Evolutionary conservation across 2,888 invertebrate species (phyloP).

Genomic region (Perdita meconis): DNA sequence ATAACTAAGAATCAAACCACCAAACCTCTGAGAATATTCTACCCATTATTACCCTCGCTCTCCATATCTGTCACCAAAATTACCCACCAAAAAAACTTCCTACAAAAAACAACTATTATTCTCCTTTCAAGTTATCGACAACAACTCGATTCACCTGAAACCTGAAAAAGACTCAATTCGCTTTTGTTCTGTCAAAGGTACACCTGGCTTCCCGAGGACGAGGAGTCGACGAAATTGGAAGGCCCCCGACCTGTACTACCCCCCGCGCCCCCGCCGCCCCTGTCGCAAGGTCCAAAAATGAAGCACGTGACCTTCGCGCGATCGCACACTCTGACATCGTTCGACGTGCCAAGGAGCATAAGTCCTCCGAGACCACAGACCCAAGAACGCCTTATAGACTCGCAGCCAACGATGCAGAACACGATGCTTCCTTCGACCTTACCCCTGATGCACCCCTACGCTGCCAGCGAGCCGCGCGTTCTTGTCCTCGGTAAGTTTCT

Average conservation of each 20-base stretch:
- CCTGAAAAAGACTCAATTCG: neutral
- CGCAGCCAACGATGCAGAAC: conserved; percentile 80
- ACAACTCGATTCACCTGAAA: neutral
- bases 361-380: conserved; percentile 85
- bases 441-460: conserved; percentile 75
- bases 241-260: conserved; percentile 86
- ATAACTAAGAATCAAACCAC: no score
- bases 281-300: conserved; percentile 89
- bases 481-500: conserved; percentile 82
- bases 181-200: conserved; percentile 83
- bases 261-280: conserved; percentile 85
- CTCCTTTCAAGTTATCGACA: no score
- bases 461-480: conserved; percentile 80
- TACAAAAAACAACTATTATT: no score
- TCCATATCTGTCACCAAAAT: no score
- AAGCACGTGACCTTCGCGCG: conserved; percentile 96
- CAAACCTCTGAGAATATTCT: no score
- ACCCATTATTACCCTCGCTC: no score
- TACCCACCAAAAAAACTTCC: no score
- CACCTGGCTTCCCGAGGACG: conserved; percentile 92
- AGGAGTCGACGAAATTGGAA: conserved; percentile 90
- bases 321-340: conserved; percentile 94
- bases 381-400: conserved; percentile 83
- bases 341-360: conserved; percentile 86
- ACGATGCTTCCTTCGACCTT: conserved; percentile 72